Evolutionary conservation across 2,797 vertebrate genomes (phyloP).

Genomic region (Eleutherodactylus coqui): DNA sequence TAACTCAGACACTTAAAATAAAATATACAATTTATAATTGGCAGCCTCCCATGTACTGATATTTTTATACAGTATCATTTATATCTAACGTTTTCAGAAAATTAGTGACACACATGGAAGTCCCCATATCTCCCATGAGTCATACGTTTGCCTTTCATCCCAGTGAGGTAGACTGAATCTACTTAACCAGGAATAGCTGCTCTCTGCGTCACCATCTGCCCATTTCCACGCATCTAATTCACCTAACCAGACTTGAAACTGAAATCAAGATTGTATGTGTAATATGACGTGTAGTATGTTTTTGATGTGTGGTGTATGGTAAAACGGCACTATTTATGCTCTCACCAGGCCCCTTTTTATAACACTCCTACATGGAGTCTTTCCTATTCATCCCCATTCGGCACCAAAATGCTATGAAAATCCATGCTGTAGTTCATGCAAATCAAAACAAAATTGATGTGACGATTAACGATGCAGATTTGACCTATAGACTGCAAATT

Average conservation of each 20-base stretch:
- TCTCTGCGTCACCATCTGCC: background rate
- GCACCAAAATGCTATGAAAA: too few species aligned
- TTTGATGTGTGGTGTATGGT: too few species aligned
- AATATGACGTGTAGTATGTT: background rate
- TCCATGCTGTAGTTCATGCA: too few species aligned
- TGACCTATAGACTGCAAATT: too few species aligned
- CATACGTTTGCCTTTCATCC: background rate
- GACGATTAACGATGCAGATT: too few species aligned
- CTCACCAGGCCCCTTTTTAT: background rate
- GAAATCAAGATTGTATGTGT: background rate
- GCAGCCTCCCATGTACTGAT: background rate
- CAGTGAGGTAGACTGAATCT: background rate
- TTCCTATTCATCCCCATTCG: too few species aligned
- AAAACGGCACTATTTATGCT: background rate
- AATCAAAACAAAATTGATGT: too few species aligned
- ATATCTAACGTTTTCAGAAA: background rate
- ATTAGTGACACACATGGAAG: background rate
- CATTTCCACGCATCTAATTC: background rate
- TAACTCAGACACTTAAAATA: too few species aligned
- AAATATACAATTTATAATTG: too few species aligned
- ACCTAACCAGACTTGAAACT: background rate
- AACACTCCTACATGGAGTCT: too few species aligned
- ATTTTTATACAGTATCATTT: background rate
- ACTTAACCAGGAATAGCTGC: slow-evolving; percentile 22
- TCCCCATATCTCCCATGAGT: slow-evolving; percentile 19